A percentile compares a stretch with the other conserved stretches of the same genome.
Conservation (phyloP, 2,797 vertebrate genomes). For the Hyperoplus lanceolatus region DNA sequence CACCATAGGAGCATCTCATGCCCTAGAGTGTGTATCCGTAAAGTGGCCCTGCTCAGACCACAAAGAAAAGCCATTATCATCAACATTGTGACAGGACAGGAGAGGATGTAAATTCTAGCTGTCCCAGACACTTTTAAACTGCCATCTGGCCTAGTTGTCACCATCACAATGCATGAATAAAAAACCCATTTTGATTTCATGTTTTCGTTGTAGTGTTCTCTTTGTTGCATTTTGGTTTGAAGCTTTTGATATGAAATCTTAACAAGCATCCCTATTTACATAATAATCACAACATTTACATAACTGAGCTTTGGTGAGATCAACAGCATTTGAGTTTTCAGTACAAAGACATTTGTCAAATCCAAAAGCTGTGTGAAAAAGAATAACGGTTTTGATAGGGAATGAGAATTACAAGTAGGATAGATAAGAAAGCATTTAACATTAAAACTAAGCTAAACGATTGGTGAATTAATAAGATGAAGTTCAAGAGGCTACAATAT, state of each 20-base stretch:
- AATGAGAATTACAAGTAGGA: neutral
- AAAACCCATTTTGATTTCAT: constrained; percentile 53
- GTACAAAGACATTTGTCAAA: constrained; percentile 34
- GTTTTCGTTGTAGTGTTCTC: constrained; percentile 45
- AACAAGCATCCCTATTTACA: constrained; percentile 51
- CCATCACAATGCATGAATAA: constrained; percentile 56
- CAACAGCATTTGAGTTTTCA: constrained; percentile 1
- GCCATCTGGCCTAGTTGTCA: constrained; percentile 68
- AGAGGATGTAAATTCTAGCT: constrained; percentile 60
- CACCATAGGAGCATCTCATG: constrained; percentile 63
- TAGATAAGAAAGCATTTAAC: neutral
- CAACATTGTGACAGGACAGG: constrained; percentile 61
- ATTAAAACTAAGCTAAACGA: neutral
- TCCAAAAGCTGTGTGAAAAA: neutral
- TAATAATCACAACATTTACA: constrained; percentile 56
- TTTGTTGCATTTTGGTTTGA: constrained; percentile 52
- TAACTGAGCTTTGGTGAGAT: constrained; percentile 24
- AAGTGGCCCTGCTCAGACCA: constrained; percentile 57
- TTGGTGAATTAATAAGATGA: neutral
- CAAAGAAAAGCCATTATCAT: constrained; percentile 75
- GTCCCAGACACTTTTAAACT: constrained; percentile 64
- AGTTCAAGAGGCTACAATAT: neutral
- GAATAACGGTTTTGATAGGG: too few species aligned
- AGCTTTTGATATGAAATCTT: constrained; percentile 44
- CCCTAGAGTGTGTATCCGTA: constrained; percentile 69